Evolutionary conservation across 2,888 invertebrate genomes (phyloP).

Genomic region (Macrophya annulata): DNA sequence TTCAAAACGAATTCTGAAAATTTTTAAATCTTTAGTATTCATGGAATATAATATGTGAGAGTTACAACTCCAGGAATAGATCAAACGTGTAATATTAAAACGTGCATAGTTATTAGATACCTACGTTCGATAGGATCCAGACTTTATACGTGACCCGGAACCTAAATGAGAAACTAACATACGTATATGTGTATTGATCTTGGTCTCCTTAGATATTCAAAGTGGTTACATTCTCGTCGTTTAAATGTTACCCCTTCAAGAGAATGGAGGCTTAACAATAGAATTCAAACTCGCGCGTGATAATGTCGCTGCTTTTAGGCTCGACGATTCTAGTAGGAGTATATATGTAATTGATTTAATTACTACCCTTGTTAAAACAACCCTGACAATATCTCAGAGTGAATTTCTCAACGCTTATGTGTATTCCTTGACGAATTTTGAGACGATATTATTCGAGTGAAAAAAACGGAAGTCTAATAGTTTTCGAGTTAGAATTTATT

Average conservation of each 20-base stretch:
- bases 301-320: constrained; percentile 5
- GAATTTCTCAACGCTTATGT: background rate
- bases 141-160: constrained; percentile 2
- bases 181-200: constrained; percentile 2
- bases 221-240: background rate
- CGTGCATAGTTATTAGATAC: background rate
- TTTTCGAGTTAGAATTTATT: background rate
- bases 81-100: background rate
- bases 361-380: background rate
- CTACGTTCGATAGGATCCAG: background rate
- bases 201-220: background rate
- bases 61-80: background rate
- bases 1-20: too few species aligned
- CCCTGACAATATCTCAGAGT: background rate
- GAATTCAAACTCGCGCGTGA: background rate
- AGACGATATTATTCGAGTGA: background rate
- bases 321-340: background rate
- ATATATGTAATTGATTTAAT: background rate
- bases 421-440: background rate
- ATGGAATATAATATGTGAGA: background rate
- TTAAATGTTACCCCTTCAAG: constrained; percentile 1
- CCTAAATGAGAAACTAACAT: background rate
- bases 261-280: constrained; percentile 1
- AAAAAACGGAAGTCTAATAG: background rate
- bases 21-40: too few species aligned